phyloP scores from a whole-genome alignment of 2,113 vertebrate species.

The Astatoreochromis straeleni region DNA sequence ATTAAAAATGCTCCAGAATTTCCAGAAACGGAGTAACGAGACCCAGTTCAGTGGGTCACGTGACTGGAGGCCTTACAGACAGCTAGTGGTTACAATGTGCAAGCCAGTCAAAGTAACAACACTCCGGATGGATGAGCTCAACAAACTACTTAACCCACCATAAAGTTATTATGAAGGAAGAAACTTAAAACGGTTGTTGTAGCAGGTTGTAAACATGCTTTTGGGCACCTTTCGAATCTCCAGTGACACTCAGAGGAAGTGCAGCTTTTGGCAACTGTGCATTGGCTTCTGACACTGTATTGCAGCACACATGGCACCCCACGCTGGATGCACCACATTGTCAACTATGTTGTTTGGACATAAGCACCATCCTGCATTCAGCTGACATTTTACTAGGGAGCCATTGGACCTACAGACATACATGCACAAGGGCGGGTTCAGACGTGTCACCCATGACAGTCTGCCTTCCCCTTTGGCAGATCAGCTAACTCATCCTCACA shows the following conservation, averaged over 20 bases:
- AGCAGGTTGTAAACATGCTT: not conserved
- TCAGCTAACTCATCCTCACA: constrained; percentile 19
- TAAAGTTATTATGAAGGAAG: not conserved
- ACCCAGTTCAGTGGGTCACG: not conserved
- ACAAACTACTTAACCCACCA: not conserved
- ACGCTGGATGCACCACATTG: not conserved
- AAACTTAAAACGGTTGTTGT: not conserved
- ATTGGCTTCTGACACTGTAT: not conserved
- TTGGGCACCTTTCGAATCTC: not conserved
- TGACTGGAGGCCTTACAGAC: not conserved
- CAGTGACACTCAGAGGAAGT: not conserved
- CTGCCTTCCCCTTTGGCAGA: constrained; percentile 9
- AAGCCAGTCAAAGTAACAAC: not conserved
- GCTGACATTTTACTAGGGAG: not conserved
- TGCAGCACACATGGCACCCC: not conserved
- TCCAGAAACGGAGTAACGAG: not conserved
- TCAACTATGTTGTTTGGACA: not conserved
- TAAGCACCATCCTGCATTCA: not conserved
- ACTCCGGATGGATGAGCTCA: not conserved
- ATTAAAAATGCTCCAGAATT: not conserved
- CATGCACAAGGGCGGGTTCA: not conserved
- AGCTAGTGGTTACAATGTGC: not conserved
- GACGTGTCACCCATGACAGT: not conserved
- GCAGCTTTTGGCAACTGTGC: not conserved
- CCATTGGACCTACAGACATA: not conserved